Evolutionary conservation across 2,797 vertebrate genomes (phyloP).

Genomic region (Rhinogobio ventralis): DNA sequence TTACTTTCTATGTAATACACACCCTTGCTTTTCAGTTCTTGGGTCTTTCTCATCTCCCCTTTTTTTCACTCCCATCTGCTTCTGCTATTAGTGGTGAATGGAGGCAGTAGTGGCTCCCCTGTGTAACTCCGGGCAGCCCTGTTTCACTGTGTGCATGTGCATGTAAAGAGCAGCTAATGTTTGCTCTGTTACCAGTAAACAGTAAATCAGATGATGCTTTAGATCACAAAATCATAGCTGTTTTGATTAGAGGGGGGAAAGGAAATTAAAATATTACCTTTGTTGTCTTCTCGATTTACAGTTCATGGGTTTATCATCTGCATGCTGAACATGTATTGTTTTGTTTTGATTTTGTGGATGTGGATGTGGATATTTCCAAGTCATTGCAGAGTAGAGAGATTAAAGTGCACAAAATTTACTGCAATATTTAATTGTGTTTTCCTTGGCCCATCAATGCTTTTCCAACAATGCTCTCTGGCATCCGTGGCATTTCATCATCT

Average conservation of each 20-base stretch:
- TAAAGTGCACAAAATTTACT: background rate
- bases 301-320: no score
- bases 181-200: slow-evolving; percentile 42
- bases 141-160: background rate
- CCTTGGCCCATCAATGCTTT: background rate
- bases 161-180: slow-evolving; percentile 4
- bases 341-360: background rate
- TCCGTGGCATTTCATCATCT: slow-evolving; percentile 33
- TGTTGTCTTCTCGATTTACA: background rate
- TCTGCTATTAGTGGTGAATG: slow-evolving; percentile 47
- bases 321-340: background rate
- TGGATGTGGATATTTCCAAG: background rate
- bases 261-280: background rate
- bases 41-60: background rate
- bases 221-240: background rate
- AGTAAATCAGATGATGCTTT: slow-evolving; percentile 5
- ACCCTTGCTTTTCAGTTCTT: background rate
- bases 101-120: slow-evolving; percentile 25
- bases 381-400: background rate
- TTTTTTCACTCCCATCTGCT: slow-evolving; percentile 39
- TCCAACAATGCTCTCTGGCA: slow-evolving; percentile 32
- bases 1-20: slow-evolving; percentile 1
- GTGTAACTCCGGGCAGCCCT: slow-evolving; percentile 9
- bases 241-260: background rate
- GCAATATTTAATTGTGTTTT: slow-evolving; percentile 2